A percentile compares a stretch with the other conserved stretches of the same genome.
Evolutionary conservation across 2,888 invertebrate genomes (phyloP).

Genomic region (Penaeus monodon): DNA sequence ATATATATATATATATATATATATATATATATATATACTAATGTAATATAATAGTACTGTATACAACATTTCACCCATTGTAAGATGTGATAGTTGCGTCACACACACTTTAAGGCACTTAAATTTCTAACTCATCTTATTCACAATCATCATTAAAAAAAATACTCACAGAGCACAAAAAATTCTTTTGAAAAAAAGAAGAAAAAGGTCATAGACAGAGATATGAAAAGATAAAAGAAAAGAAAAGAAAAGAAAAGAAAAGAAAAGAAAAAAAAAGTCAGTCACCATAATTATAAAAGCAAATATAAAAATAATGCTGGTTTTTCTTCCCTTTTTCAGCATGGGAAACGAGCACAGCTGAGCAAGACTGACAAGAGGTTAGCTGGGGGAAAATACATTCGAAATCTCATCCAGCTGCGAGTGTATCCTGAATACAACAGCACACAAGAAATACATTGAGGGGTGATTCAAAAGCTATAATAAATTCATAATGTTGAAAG

Average conservation of each 20-base stretch:
- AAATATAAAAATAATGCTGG: constrained; percentile 1
- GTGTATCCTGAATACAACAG: background rate
- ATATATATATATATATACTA: constrained; percentile 10
- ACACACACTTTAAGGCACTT: constrained; percentile 23
- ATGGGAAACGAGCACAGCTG: background rate
- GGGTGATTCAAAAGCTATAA: too few species aligned
- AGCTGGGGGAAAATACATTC: background rate
- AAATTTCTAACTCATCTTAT: background rate
- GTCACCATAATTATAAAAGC: constrained; percentile 7
- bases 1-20: constrained; percentile 17
- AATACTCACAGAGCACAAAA: constrained; percentile 23
- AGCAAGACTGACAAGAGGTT: constrained; percentile 16
- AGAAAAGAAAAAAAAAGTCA: background rate
- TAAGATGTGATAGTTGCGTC: background rate
- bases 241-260: background rate
- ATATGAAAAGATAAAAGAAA: background rate
- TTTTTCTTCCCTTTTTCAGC: background rate
- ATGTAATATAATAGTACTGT: background rate
- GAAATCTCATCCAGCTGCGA: background rate
- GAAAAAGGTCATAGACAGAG: background rate
- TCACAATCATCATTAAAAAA: constrained; percentile 1
- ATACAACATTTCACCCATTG: background rate
- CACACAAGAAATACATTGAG: too few species aligned
- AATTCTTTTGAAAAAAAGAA: background rate
- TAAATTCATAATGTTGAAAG: too few species aligned